A percentile compares a stretch with the other conserved stretches of the same genome.
Evolutionary conservation across 2,888 invertebrate genomes (phyloP).

Genomic region (Aleiodes alternator): DNA sequence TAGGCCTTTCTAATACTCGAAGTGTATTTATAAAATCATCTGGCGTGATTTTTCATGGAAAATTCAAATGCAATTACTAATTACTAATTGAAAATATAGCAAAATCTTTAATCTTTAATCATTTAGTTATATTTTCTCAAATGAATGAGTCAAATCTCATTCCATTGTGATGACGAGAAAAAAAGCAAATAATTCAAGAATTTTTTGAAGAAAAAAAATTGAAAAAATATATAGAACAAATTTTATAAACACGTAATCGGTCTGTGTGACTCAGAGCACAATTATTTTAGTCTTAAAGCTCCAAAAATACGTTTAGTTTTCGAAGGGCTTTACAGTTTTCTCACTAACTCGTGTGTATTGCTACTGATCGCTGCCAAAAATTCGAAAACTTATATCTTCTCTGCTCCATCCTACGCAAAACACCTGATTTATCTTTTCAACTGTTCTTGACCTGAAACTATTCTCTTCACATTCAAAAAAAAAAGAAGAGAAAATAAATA

Average conservation of each 20-base stretch:
- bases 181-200: neutral
- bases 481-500: constrained; percentile 70
- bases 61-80: constrained; percentile 20
- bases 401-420: constrained; percentile 34
- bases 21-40: constrained; percentile 56
- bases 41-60: constrained; percentile 17
- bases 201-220: constrained; percentile 23
- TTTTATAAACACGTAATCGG: constrained; percentile 13
- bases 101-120: neutral
- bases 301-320: constrained; percentile 69
- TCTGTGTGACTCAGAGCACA: constrained; percentile 66
- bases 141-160: neutral
- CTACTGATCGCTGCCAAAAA: constrained; percentile 32
- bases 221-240: neutral
- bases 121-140: neutral
- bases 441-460: constrained; percentile 52
- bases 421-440: constrained; percentile 15
- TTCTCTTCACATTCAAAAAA: constrained; percentile 60
- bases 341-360: neutral
- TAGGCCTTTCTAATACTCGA: constrained; percentile 52
- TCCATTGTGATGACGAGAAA: neutral
- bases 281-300: constrained; percentile 72
- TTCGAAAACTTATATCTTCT: constrained; percentile 44
- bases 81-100: neutral
- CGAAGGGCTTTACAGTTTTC: constrained; percentile 62